Base-by-base conservation (phyloP, 2,888 invertebrate genomes). In the Trissolcus brochymenae region DNA sequence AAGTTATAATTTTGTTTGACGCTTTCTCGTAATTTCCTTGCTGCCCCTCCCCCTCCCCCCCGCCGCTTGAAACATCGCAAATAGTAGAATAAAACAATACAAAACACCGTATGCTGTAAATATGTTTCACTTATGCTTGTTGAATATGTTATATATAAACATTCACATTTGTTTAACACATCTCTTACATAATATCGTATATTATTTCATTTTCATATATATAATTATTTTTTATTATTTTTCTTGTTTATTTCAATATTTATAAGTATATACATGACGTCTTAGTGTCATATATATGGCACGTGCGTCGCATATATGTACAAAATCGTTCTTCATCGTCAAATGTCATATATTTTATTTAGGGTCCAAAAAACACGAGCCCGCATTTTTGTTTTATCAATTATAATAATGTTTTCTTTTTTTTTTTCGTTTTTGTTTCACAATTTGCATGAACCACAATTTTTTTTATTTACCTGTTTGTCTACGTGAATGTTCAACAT, bases 251-350 rank as follows among this genome's bases (percentile, higher is more conserved):
- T 64, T 54, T 64, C 57, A 64, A 64, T 71, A 71, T 57, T 53
- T 71, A 64, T 73, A 56, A 57, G 59, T 65, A 72, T 66, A 73
- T 73, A 74, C 62, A 74, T 62, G 65, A 74, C 67, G 56, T 35
- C 51, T 13, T 55, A 16, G 74, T 51, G 17, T 61, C 56, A 67
- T 66, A 74, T 67, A 68, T 68, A 74, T 67, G 61, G 73, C 67
- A 74, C 73, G 73, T 67, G 67, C 61, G 66, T 74, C 66, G 66
- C 73, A 61, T 74, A 67, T 62, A 74, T 74, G 74, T 74, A 74
- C 68, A 74, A 74, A 62, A 62, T 68, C 35, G 35, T 74, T 19
- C 60, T 62, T 60, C 29, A 19, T 68, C 62, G 51, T 74, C 62
- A 62, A 67, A 62, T 61, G 56, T 53, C 68, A 64, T 67, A 64